Conservation (phyloP, 2,888 invertebrate species). For the Sarcophaga rosellei region DNA sequence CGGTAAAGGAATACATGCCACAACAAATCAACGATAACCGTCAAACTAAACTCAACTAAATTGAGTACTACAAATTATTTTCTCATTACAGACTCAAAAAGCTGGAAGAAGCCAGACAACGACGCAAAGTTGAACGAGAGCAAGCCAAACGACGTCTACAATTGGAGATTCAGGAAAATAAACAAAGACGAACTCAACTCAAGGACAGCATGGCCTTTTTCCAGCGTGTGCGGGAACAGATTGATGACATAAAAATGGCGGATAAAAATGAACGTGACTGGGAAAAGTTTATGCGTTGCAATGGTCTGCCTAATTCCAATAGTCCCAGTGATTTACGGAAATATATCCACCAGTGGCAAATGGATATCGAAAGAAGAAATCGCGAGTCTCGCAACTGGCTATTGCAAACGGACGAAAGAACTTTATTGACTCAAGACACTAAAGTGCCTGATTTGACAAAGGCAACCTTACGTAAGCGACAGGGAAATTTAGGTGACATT, state of each 20-base stretch:
- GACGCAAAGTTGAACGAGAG: conserved; percentile 79
- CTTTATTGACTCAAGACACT: conserved; percentile 79
- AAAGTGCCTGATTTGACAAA: conserved; percentile 77
- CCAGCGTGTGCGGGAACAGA: conserved; percentile 74
- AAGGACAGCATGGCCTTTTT: conserved; percentile 79
- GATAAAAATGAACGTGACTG: conserved; percentile 78
- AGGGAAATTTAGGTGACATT: conserved; percentile 79
- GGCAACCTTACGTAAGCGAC: conserved; percentile 76
- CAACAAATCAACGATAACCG: too few relatives aligned
- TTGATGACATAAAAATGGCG: conserved; percentile 76
- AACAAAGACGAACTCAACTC: conserved; percentile 77
- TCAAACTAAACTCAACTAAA: too few relatives aligned
- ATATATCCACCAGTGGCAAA: conserved; percentile 80
- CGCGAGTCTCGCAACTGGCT: conserved; percentile 79
- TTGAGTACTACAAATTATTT: not conserved
- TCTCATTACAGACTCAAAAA: conserved; percentile 75
- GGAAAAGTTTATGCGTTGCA: conserved; percentile 81
- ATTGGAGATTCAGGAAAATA: conserved; percentile 80
- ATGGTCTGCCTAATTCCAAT: conserved; percentile 79
- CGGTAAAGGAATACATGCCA: too few relatives aligned
- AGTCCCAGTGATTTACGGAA: conserved; percentile 80
- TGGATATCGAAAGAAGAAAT: conserved; percentile 74
- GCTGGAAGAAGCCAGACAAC: conserved; percentile 80
- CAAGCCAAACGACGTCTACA: conserved; percentile 80
- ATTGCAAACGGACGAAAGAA: conserved; percentile 79